Percentiles rank a stretch among this genome's conserved stretches.
Conservation (phyloP, 2,797 vertebrate species). For the Gouania willdenowi region DNA sequence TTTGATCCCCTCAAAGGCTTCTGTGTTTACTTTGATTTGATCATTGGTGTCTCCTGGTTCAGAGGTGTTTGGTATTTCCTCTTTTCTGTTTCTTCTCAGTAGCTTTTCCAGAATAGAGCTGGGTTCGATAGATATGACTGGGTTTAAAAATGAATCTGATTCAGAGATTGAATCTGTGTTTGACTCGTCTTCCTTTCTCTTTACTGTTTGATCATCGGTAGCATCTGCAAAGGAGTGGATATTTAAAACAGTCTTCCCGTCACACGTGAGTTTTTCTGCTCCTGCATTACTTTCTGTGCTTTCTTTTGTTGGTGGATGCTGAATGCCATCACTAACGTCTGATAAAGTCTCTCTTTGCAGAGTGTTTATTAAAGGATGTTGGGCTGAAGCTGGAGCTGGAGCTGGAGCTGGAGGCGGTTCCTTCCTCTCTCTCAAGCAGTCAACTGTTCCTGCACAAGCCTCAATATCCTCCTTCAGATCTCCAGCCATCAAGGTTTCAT, state of each 20-base stretch:
- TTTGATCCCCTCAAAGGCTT: too few species aligned
- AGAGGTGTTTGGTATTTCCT: conserved; percentile 18
- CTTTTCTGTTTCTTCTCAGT: conserved; percentile 57
- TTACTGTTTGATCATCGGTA: conserved; percentile 13
- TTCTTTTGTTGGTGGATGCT: conserved; percentile 27
- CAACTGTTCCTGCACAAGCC: conserved; percentile 38
- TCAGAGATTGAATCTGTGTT: conserved; percentile 2
- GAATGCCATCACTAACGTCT: conserved; percentile 39
- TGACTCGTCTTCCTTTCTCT: conserved; percentile 8
- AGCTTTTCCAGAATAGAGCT: conserved; percentile 68
- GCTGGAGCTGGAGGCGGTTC: conserved; percentile 41
- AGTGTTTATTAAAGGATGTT: conserved; percentile 65
- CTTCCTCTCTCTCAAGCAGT: conserved; percentile 47
- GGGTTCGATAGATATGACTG: conserved; percentile 24
- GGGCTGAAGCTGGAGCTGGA: conserved; percentile 39
- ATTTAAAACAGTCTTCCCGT: conserved; percentile 9
- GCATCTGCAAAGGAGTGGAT: conserved; percentile 19
- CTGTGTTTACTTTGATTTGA: too few species aligned
- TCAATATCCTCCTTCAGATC: conserved; percentile 30
- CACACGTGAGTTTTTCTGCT: conserved; percentile 13
- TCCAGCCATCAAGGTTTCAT: conserved; percentile 15
- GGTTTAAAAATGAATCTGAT: conserved; percentile 1
- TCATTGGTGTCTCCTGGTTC: conserved; percentile 29
- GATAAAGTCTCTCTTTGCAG: conserved; percentile 50
- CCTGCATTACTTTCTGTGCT: conserved; percentile 14